Evolutionary conservation across 37 sponge, comb jelly and placozoan species (phyloP), one percentile per base, ranked within the genome.

Genomic region (Petrosia ficiformis): DNA sequence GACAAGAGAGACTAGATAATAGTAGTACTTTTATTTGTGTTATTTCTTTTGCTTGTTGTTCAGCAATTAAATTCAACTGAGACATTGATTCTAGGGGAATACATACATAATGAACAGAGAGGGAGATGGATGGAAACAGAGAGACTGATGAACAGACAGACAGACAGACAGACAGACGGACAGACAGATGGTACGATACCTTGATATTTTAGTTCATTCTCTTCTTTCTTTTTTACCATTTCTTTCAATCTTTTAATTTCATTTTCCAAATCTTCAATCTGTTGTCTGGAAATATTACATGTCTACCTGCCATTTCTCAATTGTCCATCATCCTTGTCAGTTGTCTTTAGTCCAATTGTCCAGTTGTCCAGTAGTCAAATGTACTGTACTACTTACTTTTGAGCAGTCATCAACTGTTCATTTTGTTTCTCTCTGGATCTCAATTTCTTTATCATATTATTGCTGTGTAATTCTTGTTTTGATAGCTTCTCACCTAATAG

Each of bases 381-480:
- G n/a, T 48, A 48, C 8, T 48, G 14, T 19, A 19, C 14, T 48
- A 48, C 32, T 22, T 42, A 88, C 89, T 69, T 90, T 57, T 78
- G 86, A 3, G 81, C 65, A 16, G 72, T 59, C 2, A 90, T 76
- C 32, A 90, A 72, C 44, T 96, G 84, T 28, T 90, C 85, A 67
- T 82, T 83, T 44, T 97, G 84, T 65, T 84, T 88, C 36, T 90
- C 89, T 69, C 91, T 97, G 54, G 61, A 73, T 35, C 92, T 72
- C 37, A 97, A 79, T 48, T 94, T 97, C 85, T 97, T 97, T 72
- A 97, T 93, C 29, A 67, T 89, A 41, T 90, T 85, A 36, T 78
- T 78, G 39, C 65, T 83, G 70, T 91, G 92, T 24, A 94, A 82
- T 80, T 91, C 84, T 68, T 91, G 91, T 44, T 91, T 94, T 1